Conservation (phyloP, 1,140 invertebrate species). For the Gryllus bimaculatus region DNA sequence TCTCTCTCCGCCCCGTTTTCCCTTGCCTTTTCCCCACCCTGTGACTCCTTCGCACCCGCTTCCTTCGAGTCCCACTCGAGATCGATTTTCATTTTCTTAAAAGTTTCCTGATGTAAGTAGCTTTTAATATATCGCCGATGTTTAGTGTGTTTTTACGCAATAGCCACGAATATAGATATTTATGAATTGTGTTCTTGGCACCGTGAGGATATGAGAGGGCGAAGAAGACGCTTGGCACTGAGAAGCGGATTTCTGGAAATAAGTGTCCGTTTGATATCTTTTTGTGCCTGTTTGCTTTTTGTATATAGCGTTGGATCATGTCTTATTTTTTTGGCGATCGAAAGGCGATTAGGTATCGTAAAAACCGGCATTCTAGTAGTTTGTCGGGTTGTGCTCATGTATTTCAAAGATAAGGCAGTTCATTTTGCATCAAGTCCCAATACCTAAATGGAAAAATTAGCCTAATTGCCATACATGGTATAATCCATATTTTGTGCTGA, state of each 20-base stretch:
- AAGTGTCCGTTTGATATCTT: neutral
- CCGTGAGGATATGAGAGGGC: neutral
- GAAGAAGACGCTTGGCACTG: neutral
- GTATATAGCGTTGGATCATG: too few species aligned
- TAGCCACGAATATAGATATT: neutral
- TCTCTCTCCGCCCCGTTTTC: neutral
- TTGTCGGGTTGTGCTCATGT: too few species aligned
- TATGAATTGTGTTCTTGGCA: neutral
- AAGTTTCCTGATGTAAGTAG: neutral
- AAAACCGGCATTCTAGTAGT: too few species aligned
- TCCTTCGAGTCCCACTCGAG: neutral
- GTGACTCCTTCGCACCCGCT: neutral
- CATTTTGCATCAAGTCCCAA: too few species aligned
- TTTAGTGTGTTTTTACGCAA: slow-evolving; percentile 2
- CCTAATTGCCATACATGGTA: too few species aligned
- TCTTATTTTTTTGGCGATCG: too few species aligned
- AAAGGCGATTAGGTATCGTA: too few species aligned
- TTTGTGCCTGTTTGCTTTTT: too few species aligned
- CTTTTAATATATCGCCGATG: slow-evolving; percentile 1
- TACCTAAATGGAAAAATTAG: too few species aligned
- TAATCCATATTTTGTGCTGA: too few species aligned
- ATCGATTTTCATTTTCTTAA: slow-evolving; percentile 6
- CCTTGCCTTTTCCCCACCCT: neutral
- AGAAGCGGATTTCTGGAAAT: neutral
- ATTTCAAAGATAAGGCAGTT: too few species aligned